Percentiles rank a stretch among this genome's conserved stretches.
Evolutionary conservation across 1,140 invertebrate genomes (phyloP).

Genomic region (Acyrthosiphon pisum): DNA sequence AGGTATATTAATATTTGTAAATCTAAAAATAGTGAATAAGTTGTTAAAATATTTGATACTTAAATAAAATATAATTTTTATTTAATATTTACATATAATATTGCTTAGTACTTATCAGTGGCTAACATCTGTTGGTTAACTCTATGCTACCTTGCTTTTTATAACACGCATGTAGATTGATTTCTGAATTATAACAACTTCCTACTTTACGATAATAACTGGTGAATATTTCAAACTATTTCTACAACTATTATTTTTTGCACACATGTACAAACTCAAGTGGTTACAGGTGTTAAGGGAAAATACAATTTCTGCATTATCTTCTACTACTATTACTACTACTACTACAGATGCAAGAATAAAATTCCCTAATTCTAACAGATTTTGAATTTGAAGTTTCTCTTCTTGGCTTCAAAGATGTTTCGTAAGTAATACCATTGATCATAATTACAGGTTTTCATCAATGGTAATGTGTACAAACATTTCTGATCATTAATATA

Average conservation of each 20-base stretch:
- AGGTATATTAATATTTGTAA: background rate
- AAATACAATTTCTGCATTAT: slow-evolving; percentile 5
- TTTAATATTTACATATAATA: background rate
- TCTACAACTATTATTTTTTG: slow-evolving; percentile 7
- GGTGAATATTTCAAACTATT: background rate
- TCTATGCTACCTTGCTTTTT: background rate
- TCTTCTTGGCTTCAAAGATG: background rate
- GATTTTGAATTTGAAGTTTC: slow-evolving; percentile 22
- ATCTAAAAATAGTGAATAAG: background rate
- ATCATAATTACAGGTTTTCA: slow-evolving; percentile 13
- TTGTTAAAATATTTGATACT: background rate
- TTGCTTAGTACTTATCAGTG: background rate
- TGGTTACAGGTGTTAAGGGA: slow-evolving; percentile 40
- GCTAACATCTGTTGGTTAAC: background rate
- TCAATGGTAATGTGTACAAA: background rate
- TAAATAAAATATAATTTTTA: background rate
- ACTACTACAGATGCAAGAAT: slow-evolving; percentile 24
- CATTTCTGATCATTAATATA: background rate
- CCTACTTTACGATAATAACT: background rate
- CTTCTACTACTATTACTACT: slow-evolving; percentile 31
- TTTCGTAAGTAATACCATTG: slow-evolving; percentile 41
- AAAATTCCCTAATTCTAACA: slow-evolving; percentile 25
- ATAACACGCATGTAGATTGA: background rate
- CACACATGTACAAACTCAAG: slow-evolving; percentile 39
- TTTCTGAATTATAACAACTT: background rate